Evolutionary conservation across 37 sponge, comb jelly and placozoan species (phyloP), one percentile per base, ranked within the genome.

Genomic region (Tethya wilhelma): DNA sequence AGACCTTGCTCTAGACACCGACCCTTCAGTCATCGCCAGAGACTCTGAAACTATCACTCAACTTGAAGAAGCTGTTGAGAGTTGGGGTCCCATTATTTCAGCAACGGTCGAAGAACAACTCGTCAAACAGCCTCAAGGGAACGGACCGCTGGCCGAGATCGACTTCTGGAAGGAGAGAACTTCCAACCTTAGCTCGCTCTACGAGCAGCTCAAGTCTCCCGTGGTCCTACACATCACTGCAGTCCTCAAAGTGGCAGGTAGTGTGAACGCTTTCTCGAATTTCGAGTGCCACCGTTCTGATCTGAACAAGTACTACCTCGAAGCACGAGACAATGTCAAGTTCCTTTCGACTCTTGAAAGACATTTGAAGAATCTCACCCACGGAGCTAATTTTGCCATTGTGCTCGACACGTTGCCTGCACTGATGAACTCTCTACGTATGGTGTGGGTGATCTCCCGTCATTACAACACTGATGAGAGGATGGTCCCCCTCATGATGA

Each of bases 371-470:
- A 96, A 96, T 58, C 79, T 99, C 22, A 69, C 99, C 26, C 96
- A 91, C 73, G 99, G 99, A 56, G 82, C 93, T 32, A 92, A 90
- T 57, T 97, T 97, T 69, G 42, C 77, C 49, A 75, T 94, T 0
- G 84, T 96, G 1, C 85, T 87, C 23, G 99, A 99, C 42, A 94
- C 97, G 26, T 73, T 99, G 19, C 97, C 97, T 25, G 83, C 95
- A 1, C 60, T 99, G 91, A 92, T 99, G 97, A 99, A 99, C 73
- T 90, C 99, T 8, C 91, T 99, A 71, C 62, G 99, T 59, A 99
- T 99, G 99, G 97, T 99, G 46, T 99, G 99, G 99, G 95, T 99
- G 38, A 96, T 99, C 12, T 99, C 99, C 1, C 90, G 99, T 8
- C 97, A 99, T 69, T 99, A 96, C 73, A 99, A 99, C 85, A 80